Percentiles rank a stretch among this genome's conserved stretches.
These are phyloP conservation scores for Neodiprion virginianus DNA, from an alignment of 1,140 invertebrate species.

Conservation along the genomic window DNA sequence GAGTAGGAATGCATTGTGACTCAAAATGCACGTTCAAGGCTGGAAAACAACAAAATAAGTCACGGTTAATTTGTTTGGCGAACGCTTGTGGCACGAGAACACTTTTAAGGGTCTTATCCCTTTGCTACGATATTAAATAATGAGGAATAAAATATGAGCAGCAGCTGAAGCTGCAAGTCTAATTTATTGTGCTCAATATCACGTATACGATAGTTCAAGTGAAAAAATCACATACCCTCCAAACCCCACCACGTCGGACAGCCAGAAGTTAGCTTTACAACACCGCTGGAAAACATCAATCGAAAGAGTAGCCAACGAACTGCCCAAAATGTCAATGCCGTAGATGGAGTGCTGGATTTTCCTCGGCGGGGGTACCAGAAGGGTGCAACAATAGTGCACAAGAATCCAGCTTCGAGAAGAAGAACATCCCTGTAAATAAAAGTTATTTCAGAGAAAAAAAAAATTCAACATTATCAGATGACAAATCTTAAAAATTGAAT, in stretches of 20 bases:
- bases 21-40: slow-evolving; percentile 80
- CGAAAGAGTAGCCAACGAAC: slow-evolving; percentile 82
- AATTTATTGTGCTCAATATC: no score
- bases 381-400: slow-evolving; percentile 78
- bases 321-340: slow-evolving; percentile 74
- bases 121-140: slow-evolving; percentile 16
- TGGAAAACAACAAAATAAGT: slow-evolving; percentile 55
- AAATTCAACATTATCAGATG: not conserved
- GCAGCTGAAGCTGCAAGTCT: slow-evolving; percentile 15
- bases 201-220: slow-evolving; percentile 20
- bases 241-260: slow-evolving; percentile 86
- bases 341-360: slow-evolving; percentile 58
- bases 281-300: slow-evolving; percentile 78
- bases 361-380: slow-evolving; percentile 58
- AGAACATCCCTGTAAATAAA: slow-evolving; percentile 73
- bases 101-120: not conserved
- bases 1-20: slow-evolving; percentile 75
- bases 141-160: slow-evolving; percentile 8
- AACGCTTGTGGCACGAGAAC: slow-evolving; percentile 7
- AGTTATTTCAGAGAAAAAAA: slow-evolving; percentile 9
- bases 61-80: not conserved
- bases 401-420: slow-evolving; percentile 78
- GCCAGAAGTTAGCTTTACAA: slow-evolving; percentile 78
- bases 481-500: not conserved
- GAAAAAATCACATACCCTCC: slow-evolving; percentile 65